These are phyloP conservation scores for Nibea coibor DNA, from an alignment of 2,113 vertebrate genomes.

Conservation along the genomic window DNA sequence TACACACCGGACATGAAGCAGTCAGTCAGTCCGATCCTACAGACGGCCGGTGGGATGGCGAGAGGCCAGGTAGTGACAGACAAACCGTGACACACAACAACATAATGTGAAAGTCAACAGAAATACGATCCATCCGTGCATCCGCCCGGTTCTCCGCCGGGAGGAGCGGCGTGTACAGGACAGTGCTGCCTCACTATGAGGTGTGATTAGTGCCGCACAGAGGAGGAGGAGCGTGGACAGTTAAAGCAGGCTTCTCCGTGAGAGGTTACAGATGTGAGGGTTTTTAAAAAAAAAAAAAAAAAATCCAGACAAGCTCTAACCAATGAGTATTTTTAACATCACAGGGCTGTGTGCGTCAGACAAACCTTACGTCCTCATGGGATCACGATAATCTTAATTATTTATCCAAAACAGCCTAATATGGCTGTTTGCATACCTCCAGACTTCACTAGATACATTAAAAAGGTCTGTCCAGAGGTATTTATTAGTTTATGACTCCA, in stretches of 20 bases:
- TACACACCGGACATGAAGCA: conserved; percentile 41
- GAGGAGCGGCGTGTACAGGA: conserved; percentile 41
- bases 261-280: not conserved
- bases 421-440: too few relatives aligned
- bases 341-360: too few relatives aligned
- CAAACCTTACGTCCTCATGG: too few relatives aligned
- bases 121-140: conserved; percentile 53
- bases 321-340: too few relatives aligned
- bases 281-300: too few relatives aligned
- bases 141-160: conserved; percentile 37
- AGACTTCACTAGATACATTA: too few relatives aligned
- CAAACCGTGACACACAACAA: conserved; percentile 20
- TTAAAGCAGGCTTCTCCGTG: conserved; percentile 18
- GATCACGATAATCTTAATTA: too few relatives aligned
- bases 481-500: too few relatives aligned
- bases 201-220: conserved; percentile 58
- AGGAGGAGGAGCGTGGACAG: conserved; percentile 24
- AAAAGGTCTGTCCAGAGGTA: too few relatives aligned
- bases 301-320: too few relatives aligned
- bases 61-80: conserved; percentile 5
- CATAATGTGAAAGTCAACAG: conserved; percentile 53
- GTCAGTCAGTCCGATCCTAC: conserved; percentile 30
- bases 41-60: conserved; percentile 14
- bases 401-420: too few relatives aligned
- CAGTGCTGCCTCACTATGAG: conserved; percentile 54